phyloP scores from a whole-genome alignment of 2,113 vertebrate genomes.

The Atherinomorus stipes region DNA sequence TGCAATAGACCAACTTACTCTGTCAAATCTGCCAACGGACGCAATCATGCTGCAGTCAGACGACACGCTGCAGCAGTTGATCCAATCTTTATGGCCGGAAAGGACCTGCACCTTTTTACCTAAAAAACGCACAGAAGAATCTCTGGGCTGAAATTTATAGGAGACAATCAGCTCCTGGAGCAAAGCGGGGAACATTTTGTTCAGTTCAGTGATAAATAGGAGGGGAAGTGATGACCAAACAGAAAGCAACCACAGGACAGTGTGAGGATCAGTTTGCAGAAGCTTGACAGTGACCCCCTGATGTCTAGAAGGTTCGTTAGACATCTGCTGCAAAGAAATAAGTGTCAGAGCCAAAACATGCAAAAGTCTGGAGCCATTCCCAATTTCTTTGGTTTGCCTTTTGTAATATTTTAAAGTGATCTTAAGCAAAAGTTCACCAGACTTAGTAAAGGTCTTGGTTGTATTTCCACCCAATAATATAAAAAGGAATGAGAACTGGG shows the following conservation, averaged over 20 bases:
- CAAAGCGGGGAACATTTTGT: not conserved
- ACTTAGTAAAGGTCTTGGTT: too few relatives aligned
- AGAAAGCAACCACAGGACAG: too few relatives aligned
- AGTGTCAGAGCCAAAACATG: too few relatives aligned
- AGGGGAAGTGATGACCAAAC: too few relatives aligned
- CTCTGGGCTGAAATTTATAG: not conserved
- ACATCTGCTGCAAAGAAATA: not conserved
- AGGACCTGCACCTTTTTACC: constrained; percentile 91
- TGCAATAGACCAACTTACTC: constrained; percentile 83
- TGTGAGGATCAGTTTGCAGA: too few relatives aligned
- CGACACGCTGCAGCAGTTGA: constrained; percentile 93
- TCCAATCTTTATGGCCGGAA: constrained; percentile 91
- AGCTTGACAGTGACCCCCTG: too few relatives aligned
- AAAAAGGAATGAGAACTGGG: too few relatives aligned
- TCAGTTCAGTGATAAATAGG: not conserved
- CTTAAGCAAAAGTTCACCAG: too few relatives aligned
- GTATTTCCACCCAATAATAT: too few relatives aligned
- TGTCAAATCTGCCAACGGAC: constrained; percentile 90
- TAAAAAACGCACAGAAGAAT: constrained; percentile 51
- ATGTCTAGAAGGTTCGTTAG: not conserved
- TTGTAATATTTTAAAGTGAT: too few relatives aligned
- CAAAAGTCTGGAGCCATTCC: too few relatives aligned
- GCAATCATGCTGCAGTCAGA: constrained; percentile 96
- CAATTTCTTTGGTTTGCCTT: too few relatives aligned
- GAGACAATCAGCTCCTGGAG: not conserved